Conservation (phyloP, 1,140 invertebrate genomes). For the Papilio dardanus region DNA sequence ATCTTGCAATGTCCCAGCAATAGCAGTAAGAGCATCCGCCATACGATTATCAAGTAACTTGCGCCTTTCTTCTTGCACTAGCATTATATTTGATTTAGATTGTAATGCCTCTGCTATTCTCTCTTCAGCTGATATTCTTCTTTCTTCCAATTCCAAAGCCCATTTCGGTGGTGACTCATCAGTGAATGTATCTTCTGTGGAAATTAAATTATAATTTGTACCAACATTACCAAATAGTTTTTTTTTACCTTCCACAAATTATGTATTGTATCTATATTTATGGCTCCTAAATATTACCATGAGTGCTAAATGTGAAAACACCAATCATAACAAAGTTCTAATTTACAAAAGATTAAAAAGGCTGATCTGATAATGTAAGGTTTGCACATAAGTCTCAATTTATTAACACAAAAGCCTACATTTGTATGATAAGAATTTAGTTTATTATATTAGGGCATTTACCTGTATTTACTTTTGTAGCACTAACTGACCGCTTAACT, state of each 20-base stretch:
- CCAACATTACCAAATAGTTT: not conserved
- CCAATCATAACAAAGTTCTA: no score
- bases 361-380: no score
- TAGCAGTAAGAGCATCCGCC: slow-evolving; percentile 60
- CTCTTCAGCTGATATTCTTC: slow-evolving; percentile 69
- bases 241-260: no score
- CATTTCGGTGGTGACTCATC: slow-evolving; percentile 67
- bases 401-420: no score
- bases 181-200: slow-evolving; percentile 49
- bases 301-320: no score
- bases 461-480: slow-evolving; percentile 44
- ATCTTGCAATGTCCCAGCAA: slow-evolving; percentile 69
- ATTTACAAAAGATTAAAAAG: no score
- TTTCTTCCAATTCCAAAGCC: slow-evolving; percentile 71
- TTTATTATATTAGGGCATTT: not conserved
- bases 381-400: no score
- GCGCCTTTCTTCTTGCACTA: slow-evolving; percentile 60
- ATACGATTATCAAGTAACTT: slow-evolving; percentile 59
- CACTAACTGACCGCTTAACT: slow-evolving; percentile 40
- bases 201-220: slow-evolving; percentile 33
- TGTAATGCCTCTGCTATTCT: slow-evolving; percentile 66
- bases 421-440: no score
- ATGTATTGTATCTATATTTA: no score
- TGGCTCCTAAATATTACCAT: no score
- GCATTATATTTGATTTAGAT: slow-evolving; percentile 62